phyloP scores from a whole-genome alignment of 2,113 vertebrate species.

The Notothenia coriiceps region DNA sequence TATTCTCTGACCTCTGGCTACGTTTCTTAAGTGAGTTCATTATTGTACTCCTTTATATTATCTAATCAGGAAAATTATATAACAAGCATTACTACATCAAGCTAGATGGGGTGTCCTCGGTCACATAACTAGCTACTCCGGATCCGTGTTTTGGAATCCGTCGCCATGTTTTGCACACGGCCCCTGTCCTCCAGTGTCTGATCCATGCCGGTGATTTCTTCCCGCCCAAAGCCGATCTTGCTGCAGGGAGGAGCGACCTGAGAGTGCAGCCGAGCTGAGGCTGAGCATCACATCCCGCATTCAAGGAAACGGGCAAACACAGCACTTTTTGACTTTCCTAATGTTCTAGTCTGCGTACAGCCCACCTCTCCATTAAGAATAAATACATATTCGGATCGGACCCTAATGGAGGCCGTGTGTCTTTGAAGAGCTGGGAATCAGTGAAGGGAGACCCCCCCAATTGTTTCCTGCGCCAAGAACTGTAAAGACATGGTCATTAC shows the following conservation, averaged over 20 bases:
- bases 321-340: slow-evolving; percentile 73
- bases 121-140: neutral
- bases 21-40: neutral
- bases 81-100: neutral
- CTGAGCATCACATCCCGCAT: slow-evolving; percentile 80
- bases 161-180: slow-evolving; percentile 53
- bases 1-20: too few relatives aligned
- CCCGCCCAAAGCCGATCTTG: slow-evolving; percentile 76
- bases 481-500: slow-evolving; percentile 74
- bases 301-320: slow-evolving; percentile 79
- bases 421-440: slow-evolving; percentile 49
- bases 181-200: neutral
- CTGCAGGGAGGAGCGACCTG: slow-evolving; percentile 85
- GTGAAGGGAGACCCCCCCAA: slow-evolving; percentile 71
- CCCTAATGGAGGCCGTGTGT: slow-evolving; percentile 21
- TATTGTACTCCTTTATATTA: neutral
- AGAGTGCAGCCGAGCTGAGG: slow-evolving; percentile 72
- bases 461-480: slow-evolving; percentile 84
- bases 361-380: neutral
- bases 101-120: neutral
- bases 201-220: slow-evolving; percentile 77
- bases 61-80: neutral
- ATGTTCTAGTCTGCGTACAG: slow-evolving; percentile 21
- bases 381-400: slow-evolving; percentile 33
- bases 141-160: slow-evolving; percentile 15